These are phyloP conservation scores for Melozone crissalis DNA, from an alignment of 2,113 vertebrate genomes.

Conservation along the genomic window DNA sequence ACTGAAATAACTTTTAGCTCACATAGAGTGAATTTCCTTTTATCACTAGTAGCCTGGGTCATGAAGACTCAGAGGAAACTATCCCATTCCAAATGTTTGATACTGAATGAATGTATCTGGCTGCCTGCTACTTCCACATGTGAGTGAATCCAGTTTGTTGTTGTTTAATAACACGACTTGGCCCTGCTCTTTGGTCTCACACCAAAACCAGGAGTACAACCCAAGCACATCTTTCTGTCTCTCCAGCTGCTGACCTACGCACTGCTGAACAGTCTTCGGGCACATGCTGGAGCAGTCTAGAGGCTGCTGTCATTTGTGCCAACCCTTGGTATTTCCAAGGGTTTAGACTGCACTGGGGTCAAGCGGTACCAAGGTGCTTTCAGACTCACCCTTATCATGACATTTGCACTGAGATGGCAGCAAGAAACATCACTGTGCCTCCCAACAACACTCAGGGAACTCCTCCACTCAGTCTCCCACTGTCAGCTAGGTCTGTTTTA, in stretches of 20 bases:
- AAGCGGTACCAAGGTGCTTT: not conserved
- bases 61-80: conserved; percentile 39
- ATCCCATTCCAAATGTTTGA: not conserved
- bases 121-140: conserved; percentile 24
- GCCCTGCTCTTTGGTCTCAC: not conserved
- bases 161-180: not conserved
- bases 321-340: not conserved
- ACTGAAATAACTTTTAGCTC: conserved; percentile 32
- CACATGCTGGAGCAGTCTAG: not conserved
- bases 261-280: not conserved
- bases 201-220: not conserved
- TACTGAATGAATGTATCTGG: conserved; percentile 11
- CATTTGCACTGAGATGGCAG: not conserved
- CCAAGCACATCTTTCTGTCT: not conserved
- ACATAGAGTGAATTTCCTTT: conserved; percentile 29
- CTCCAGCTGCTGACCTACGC: rapidly evolving
- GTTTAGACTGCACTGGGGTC: not conserved
- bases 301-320: not conserved
- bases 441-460: not conserved
- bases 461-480: not conserved
- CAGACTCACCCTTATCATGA: not conserved
- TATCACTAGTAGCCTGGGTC: conserved; percentile 24
- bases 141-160: not conserved
- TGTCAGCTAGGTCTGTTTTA: not conserved
- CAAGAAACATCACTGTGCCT: not conserved